These are phyloP conservation scores for Eremobia ochroleuca DNA, from an alignment of 2,888 invertebrate genomes.

Conservation along the genomic window DNA sequence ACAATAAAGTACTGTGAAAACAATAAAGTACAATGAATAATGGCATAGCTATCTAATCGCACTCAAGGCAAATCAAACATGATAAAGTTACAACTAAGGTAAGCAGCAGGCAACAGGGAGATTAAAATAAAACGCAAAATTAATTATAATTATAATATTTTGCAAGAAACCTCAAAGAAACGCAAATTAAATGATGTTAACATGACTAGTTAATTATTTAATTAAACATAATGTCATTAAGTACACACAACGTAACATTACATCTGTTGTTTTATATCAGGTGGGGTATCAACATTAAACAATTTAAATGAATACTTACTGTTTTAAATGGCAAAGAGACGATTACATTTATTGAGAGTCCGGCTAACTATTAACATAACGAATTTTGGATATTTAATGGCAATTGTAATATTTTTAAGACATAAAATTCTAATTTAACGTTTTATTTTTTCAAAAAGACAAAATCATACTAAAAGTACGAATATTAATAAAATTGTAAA, in stretches of 20 bases:
- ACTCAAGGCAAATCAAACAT: constrained; percentile 4
- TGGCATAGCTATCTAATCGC: background rate
- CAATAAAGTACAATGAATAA: no score
- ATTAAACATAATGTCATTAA: constrained; percentile 58
- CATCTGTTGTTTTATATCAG: constrained; percentile 35
- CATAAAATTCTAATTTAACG: background rate
- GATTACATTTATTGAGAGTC: background rate
- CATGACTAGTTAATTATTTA: constrained; percentile 61
- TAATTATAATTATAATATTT: constrained; percentile 33
- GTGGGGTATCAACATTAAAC: constrained; percentile 46
- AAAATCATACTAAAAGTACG: background rate
- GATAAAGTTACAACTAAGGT: background rate
- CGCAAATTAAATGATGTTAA: constrained; percentile 42
- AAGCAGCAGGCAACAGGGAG: background rate
- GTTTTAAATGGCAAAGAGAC: constrained; percentile 12
- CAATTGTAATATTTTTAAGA: background rate
- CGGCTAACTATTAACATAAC: background rate
- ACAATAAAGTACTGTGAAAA: no score
- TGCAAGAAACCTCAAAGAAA: constrained; percentile 37
- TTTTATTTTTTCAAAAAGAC: no score
- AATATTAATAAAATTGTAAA: background rate
- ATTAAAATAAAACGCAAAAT: constrained; percentile 40
- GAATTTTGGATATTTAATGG: background rate
- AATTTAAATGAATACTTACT: constrained; percentile 23
- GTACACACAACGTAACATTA: constrained; percentile 52